Percentiles rank a stretch among this genome's conserved stretches.
Conservation (phyloP, 2,113 vertebrate genomes). For the Malurus elegans region DNA sequence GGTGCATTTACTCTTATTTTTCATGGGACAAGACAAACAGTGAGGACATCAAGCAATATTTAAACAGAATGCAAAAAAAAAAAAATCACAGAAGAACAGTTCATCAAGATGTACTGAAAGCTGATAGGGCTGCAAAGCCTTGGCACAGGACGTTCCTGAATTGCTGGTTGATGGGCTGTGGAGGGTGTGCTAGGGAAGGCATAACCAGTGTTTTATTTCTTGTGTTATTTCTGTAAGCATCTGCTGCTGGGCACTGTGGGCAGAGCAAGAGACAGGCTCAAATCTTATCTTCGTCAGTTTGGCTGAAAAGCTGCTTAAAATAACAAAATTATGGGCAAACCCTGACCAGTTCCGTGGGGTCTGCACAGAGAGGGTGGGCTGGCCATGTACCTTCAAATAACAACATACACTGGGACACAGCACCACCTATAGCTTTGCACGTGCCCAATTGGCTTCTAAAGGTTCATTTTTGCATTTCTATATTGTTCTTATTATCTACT, state of each 20-base stretch:
- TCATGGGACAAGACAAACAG: background rate
- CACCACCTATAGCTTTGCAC: background rate
- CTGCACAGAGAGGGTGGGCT: background rate
- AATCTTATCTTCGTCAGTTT: background rate
- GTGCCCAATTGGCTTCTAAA: accelerated
- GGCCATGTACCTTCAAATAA: background rate
- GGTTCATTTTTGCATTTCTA: background rate
- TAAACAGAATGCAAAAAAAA: background rate
- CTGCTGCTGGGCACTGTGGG: background rate
- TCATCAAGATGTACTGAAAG: background rate
- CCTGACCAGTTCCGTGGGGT: background rate
- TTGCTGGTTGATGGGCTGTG: background rate
- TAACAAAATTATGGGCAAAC: background rate
- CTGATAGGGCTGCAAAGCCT: background rate
- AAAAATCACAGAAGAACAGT: background rate
- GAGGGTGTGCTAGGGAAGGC: background rate
- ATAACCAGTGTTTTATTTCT: background rate
- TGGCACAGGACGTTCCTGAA: background rate
- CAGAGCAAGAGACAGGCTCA: background rate
- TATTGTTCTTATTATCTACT: background rate
- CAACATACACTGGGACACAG: background rate
- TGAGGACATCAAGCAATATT: background rate
- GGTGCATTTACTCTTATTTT: background rate
- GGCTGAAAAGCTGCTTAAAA: background rate
- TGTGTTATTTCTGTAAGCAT: background rate